Conservation (phyloP, 2,113 vertebrate genomes). For the Pionites leucogaster region DNA sequence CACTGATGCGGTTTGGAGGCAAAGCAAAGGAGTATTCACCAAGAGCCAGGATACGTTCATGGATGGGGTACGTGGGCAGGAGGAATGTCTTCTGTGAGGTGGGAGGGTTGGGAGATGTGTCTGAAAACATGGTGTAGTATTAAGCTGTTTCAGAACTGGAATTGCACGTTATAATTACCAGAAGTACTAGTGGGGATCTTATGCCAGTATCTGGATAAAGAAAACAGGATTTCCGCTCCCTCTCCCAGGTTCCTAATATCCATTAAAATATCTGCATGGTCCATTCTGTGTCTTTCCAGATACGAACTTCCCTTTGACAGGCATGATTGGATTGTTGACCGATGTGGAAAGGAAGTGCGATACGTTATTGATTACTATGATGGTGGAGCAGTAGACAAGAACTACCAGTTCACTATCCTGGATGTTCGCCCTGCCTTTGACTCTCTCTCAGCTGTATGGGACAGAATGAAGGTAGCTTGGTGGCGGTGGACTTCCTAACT, state of each 20-base stretch:
- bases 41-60: slow-evolving; percentile 88
- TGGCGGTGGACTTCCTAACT: slow-evolving; percentile 93
- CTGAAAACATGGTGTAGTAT: neutral
- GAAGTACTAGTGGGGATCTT: neutral
- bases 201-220: neutral
- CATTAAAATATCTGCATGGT: neutral
- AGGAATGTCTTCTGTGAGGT: neutral
- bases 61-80: slow-evolving; percentile 88
- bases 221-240: neutral
- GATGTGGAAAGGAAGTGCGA: slow-evolving; percentile 91
- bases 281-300: slow-evolving; percentile 55
- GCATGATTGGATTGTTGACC: slow-evolving; percentile 94
- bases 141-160: neutral
- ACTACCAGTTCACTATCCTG: slow-evolving; percentile 91
- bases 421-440: slow-evolving; percentile 93
- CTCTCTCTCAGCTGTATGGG: slow-evolving; percentile 89
- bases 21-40: slow-evolving; percentile 94
- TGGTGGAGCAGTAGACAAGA: slow-evolving; percentile 82
- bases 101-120: neutral
- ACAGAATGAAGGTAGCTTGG: slow-evolving; percentile 94
- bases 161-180: neutral
- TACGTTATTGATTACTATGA: slow-evolving; percentile 97
- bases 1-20: slow-evolving; percentile 89
- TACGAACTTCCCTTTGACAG: slow-evolving; percentile 95
- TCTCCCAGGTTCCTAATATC: neutral